Conservation (phyloP, 2,888 invertebrate species). For the Scaptomyza polygonia region DNA sequence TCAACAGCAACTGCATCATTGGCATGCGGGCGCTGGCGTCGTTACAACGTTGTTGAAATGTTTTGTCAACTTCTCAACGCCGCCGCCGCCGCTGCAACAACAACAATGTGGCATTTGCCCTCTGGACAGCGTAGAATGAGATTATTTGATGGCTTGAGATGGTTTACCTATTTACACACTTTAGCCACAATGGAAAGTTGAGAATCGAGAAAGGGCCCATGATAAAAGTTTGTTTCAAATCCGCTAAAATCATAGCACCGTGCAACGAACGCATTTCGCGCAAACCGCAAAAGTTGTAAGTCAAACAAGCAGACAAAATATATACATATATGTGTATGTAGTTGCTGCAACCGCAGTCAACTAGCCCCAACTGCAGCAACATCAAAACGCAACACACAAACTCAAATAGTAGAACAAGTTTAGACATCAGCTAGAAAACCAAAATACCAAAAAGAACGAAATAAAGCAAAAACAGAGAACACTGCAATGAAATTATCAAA, state of each 20-base stretch:
- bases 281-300: constrained; percentile 73
- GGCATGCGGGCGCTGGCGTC: constrained; percentile 73
- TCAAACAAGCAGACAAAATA: constrained; percentile 61
- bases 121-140: constrained; percentile 16
- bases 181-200: constrained; percentile 62
- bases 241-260: constrained; percentile 69
- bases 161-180: constrained; percentile 61
- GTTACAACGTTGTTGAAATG: constrained; percentile 74
- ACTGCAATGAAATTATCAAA: constrained; percentile 70
- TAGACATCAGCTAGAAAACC: constrained; percentile 33
- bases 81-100: constrained; percentile 12
- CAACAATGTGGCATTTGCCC: constrained; percentile 73
- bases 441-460: no score
- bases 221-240: constrained; percentile 57
- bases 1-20: constrained; percentile 48
- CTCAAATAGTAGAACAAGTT: constrained; percentile 66
- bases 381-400: constrained; percentile 49
- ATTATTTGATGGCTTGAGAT: constrained; percentile 11
- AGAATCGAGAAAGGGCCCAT: neutral
- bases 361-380: constrained; percentile 33
- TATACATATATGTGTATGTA: constrained; percentile 42
- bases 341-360: constrained; percentile 31
- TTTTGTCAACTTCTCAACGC: constrained; percentile 76
- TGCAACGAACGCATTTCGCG: constrained; percentile 48
- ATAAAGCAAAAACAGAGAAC: constrained; percentile 7